A percentile compares a stretch with the other conserved stretches of the same genome.
Conservation (phyloP, 2,113 vertebrate genomes). For the Gasterosteus aculeatus region DNA sequence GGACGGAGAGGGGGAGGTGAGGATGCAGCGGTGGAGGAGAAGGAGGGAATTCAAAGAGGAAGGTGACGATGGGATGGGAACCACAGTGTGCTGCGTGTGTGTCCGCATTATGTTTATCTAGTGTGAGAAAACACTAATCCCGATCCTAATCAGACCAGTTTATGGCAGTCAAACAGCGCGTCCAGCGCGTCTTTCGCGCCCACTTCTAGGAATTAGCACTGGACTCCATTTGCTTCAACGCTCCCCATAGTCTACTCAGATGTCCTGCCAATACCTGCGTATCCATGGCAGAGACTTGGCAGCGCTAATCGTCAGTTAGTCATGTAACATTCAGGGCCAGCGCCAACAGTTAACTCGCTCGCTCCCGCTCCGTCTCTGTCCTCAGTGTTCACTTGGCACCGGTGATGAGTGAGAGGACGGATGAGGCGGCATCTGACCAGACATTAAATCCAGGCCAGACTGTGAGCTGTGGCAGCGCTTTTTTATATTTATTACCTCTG, state of each 20-base stretch:
- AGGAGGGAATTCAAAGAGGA: neutral
- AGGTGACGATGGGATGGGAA: neutral
- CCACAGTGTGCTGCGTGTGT: neutral
- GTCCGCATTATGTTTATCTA: neutral
- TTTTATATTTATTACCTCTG: neutral
- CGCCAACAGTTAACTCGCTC: conserved; percentile 32
- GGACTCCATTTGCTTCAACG: neutral
- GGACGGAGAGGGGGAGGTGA: neutral
- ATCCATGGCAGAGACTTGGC: conserved; percentile 35
- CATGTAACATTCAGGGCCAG: conserved; percentile 36
- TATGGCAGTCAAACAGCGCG: neutral
- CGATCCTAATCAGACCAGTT: neutral
- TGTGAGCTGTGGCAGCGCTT: conserved; percentile 1
- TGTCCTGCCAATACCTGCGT: conserved; percentile 41
- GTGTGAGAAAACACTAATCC: neutral
- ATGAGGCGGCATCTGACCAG: conserved; percentile 32
- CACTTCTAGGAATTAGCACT: neutral
- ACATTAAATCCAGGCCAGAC: conserved; percentile 25
- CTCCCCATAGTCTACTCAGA: conserved; percentile 20
- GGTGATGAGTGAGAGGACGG: conserved; percentile 23
- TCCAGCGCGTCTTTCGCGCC: neutral
- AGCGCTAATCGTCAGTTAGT: conserved; percentile 57
- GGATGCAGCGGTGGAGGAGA: neutral
- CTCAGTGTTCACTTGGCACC: conserved; percentile 25
- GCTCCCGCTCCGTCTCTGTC: neutral